Base-by-base conservation (phyloP, 2,888 invertebrate species). In the Tanypteryx hageni region DNA sequence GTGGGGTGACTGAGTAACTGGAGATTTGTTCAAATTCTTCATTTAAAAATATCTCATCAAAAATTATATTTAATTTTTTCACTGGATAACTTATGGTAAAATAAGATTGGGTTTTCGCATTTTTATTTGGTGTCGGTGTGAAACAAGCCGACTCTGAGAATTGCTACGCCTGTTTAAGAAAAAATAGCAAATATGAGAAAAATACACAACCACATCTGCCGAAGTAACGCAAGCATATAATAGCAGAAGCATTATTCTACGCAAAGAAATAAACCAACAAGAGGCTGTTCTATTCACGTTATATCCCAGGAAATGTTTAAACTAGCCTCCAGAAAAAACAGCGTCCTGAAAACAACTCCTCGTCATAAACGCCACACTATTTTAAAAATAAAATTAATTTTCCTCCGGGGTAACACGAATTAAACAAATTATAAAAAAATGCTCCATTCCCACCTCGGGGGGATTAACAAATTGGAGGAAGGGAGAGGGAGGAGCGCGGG, bases 341-440 rank as follows among this genome's bases (percentile, higher is more conserved):
- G 18, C 14, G 5, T n/a, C 64, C 64, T 68, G 31, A 89, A 31
- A 64, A 61, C 89, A 89, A 64, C 64, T 31, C 31, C 44, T n/a
- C 64, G 44, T 64, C 61, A 89, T 89, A 64, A 89, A 89, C 89
- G 61, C 59, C 89, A 44, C 89, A 56, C 44, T 57, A 56, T 57
- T 57, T 83, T 64, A 64, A 61, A 44, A 61, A 44, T 44, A 58
- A 89, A 89, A 89, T 89, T 89, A 68, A 89, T 64, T 89, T 44
- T 59, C 89, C 89, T 64, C 89, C 44, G 31, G 89, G 44, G 64
- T 44, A 22, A 89, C 64, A 64, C 83, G 83, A 83, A n/a, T 83
- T 83, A 44, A 10, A 22, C 68, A 44, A 89, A 56, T 44, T 89
- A 64, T 64, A 89, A 89, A 61, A 89, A 64, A 57, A 83, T 57